Conservation (phyloP, 2,113 vertebrate genomes). For the Phycodurus eques region DNA sequence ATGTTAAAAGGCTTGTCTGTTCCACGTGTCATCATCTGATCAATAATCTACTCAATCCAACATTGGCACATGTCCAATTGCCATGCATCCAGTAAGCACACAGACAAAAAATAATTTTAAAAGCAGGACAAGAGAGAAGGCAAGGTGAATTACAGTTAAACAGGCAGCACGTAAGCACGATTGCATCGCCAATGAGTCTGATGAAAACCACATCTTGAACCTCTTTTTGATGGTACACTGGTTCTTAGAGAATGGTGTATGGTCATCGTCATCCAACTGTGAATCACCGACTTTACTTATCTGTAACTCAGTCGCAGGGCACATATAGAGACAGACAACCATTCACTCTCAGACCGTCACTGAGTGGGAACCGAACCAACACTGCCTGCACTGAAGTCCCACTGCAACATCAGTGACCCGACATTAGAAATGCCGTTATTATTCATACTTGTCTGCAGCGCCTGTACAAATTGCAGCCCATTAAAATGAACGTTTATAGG, state of each 20-base stretch:
- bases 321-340: too few species aligned
- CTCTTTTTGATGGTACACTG: not conserved
- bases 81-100: not conserved
- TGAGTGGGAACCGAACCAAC: too few species aligned
- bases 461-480: not conserved
- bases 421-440: not conserved
- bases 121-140: not conserved
- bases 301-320: not conserved
- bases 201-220: not conserved
- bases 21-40: not conserved
- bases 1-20: constrained; percentile 5
- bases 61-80: not conserved
- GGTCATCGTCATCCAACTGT: not conserved
- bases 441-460: not conserved
- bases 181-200: not conserved
- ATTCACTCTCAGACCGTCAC: too few species aligned
- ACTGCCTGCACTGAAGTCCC: too few species aligned
- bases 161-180: not conserved
- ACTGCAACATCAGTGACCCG: too few species aligned
- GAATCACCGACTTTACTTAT: not conserved
- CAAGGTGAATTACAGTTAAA: not conserved
- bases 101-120: not conserved
- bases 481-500: not conserved
- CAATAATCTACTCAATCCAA: not conserved
- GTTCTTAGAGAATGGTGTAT: not conserved